Conservation (phyloP, 2,113 vertebrate genomes). For the Crotalus horridus region DNA sequence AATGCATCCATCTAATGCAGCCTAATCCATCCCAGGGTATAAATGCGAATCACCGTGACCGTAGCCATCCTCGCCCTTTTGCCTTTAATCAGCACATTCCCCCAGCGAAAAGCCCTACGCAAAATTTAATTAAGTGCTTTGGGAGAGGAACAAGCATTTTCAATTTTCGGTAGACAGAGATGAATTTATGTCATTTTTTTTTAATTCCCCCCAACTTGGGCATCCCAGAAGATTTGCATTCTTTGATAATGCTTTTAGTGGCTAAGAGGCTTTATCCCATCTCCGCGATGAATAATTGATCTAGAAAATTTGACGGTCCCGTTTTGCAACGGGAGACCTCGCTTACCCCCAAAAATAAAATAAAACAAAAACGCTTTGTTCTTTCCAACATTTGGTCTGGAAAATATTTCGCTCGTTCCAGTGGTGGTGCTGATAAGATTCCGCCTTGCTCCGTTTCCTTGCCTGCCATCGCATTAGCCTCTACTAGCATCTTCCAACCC, state of each 20-base stretch:
- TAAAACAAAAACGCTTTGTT: no score
- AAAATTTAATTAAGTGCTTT: not conserved
- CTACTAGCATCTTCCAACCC: not conserved
- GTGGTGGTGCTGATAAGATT: not conserved
- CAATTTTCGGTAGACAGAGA: not conserved
- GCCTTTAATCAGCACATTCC: not conserved
- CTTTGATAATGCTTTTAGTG: not conserved
- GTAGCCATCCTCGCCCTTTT: slow-evolving; percentile 2
- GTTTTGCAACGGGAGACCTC: slow-evolving; percentile 5
- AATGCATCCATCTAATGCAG: not conserved
- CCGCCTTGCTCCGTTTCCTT: not conserved
- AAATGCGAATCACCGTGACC: not conserved
- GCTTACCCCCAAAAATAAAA: no score
- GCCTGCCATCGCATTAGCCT: not conserved
- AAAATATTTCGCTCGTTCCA: not conserved
- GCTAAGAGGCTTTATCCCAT: not conserved
- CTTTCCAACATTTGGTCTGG: not conserved
- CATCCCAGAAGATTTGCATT: not conserved
- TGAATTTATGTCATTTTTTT: not conserved
- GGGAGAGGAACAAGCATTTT: not conserved
- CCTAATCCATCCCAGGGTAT: not conserved
- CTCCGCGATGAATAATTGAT: not conserved
- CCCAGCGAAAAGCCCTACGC: not conserved
- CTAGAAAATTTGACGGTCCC: not conserved
- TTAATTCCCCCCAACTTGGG: not conserved